These are phyloP conservation scores for Bothrops jararaca DNA, from an alignment of 2,113 vertebrate genomes.

Conservation along the genomic window DNA sequence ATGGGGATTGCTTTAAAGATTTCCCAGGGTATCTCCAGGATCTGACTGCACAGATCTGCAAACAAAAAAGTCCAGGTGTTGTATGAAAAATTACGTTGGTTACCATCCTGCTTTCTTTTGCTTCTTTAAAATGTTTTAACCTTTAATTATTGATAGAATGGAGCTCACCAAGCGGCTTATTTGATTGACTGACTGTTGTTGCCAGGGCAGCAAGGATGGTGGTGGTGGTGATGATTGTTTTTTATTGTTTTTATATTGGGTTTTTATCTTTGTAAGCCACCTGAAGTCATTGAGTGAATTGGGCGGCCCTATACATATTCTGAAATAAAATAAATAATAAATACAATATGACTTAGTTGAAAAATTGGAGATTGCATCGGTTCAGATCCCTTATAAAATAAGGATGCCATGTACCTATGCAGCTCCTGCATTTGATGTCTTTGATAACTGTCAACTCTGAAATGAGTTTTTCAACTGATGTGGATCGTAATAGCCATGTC, in stretches of 20 bases:
- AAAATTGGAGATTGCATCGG: not conserved
- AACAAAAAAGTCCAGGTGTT: constrained; percentile 62
- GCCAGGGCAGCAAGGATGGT: not conserved
- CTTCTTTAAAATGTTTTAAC: not conserved
- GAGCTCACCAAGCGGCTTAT: not conserved
- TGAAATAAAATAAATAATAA: not conserved
- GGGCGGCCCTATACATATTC: not conserved
- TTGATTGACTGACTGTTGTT: not conserved
- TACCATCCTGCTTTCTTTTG: not conserved
- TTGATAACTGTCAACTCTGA: not conserved
- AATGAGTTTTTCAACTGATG: not conserved
- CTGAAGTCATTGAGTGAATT: not conserved
- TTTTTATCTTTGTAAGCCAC: not conserved
- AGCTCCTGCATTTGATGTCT: not conserved
- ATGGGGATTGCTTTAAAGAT: constrained; percentile 59
- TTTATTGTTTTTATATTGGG: not conserved
- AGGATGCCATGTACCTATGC: not conserved
- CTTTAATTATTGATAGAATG: not conserved
- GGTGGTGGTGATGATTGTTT: not conserved
- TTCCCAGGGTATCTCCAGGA: constrained; percentile 69
- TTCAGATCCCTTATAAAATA: not conserved
- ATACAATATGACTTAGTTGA: not conserved
- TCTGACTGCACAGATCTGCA: constrained; percentile 69
- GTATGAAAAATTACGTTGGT: not conserved
- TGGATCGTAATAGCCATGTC: not conserved